Base-by-base conservation (phyloP, 2,113 vertebrate genomes). In the Podocnemis expansa region DNA sequence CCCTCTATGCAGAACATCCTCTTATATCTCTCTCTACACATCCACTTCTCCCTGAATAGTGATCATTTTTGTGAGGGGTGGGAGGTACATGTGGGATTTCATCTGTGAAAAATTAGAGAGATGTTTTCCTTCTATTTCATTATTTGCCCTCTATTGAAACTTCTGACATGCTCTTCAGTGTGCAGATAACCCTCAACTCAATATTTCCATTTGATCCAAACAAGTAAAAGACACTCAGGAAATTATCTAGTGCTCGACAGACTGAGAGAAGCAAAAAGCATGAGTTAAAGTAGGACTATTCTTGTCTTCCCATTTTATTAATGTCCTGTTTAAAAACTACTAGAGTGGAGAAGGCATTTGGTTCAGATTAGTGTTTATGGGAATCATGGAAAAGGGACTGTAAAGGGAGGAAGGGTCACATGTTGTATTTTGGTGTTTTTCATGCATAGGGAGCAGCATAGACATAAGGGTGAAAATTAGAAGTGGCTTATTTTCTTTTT, bases 71-170 rank as follows among this genome's bases (percentile, higher is more conserved):
- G 16, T 8, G 8, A 16, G 17, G 60, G 16, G 31, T n/a, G 60
- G 60, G 34, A 67, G 60, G 60, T 34, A 67, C 60, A 16, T 67
- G 60, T 67, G 60, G 34, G 31, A 67, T 67, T 67, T 67, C 17
- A 96, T 95, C 85, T 87, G 82, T 87, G 91, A 89, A 92, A 94
- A 93, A 83, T 86, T 81, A 88, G 55, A 5, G 22, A 31, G 5
- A 93, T 83, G 86, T 78, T 97, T 96, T 88, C 80, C 49, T 82
- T 89, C 80, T 31, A 89, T 95, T 95, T 92, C 84, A 81, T 91
- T 90, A 70, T 45, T 78, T 86, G 55, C 88, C 78, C 2, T 0
- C 1, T 82, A 56, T 73, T 73, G 70, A 84, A 94, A 73, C 55
- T 91, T 78, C 82, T 82, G 83, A 58, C 84, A 91, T 78, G 80